These are phyloP conservation scores for Anas platyrhynchos DNA, from an alignment of 2,113 vertebrate species.

Conservation along the genomic window DNA sequence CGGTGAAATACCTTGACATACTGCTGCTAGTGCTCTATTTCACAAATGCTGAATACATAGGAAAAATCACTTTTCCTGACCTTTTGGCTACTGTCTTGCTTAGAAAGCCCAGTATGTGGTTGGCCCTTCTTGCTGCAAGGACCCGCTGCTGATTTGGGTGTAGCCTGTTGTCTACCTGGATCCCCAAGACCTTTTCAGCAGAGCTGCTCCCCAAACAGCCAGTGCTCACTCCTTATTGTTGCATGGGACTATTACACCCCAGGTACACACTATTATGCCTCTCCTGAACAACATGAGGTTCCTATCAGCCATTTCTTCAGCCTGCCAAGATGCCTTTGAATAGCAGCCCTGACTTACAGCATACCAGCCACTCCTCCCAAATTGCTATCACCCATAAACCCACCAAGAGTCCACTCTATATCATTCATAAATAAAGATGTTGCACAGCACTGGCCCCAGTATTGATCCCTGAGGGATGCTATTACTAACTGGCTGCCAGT, in stretches of 20 bases:
- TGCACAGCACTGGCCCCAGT: neutral
- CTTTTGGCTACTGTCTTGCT: neutral
- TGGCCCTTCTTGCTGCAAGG: neutral
- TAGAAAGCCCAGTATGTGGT: neutral
- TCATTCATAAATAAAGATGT: neutral
- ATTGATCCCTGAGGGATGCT: neutral
- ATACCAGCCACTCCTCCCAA: neutral
- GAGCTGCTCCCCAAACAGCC: neutral
- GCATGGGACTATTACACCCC: neutral
- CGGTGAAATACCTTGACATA: neutral
- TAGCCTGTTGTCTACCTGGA: neutral
- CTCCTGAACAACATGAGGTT: neutral
- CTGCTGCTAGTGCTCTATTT: neutral
- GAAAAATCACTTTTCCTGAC: neutral
- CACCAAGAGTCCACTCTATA: neutral
- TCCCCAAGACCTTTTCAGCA: neutral
- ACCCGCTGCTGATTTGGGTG: neutral
- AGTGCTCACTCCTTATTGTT: neutral
- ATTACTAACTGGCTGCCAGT: neutral
- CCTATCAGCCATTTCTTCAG: neutral
- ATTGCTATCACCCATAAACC: neutral
- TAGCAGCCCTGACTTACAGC: neutral
- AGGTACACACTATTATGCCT: rapidly evolving
- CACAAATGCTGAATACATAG: neutral
- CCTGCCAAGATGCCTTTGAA: neutral